phyloP scores from a whole-genome alignment of 2,113 vertebrate genomes.

The Hemibates koningsi region DNA sequence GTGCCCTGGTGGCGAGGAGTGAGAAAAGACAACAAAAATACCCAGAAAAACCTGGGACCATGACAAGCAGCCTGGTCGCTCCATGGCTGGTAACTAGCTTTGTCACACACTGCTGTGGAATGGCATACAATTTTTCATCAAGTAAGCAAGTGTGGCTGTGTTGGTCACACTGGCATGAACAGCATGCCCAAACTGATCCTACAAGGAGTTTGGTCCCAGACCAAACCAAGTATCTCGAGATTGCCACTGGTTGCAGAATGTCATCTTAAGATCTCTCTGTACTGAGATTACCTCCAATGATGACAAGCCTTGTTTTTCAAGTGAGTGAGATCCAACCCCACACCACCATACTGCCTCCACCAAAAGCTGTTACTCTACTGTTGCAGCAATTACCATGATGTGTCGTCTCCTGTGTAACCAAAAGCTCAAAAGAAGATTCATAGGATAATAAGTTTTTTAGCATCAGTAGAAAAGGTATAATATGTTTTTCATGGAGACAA shows the following conservation, averaged over 20 bases:
- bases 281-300: not conserved
- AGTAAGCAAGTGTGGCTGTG: not conserved
- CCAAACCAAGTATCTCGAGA: not conserved
- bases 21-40: not conserved
- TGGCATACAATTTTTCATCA: not conserved
- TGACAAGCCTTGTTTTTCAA: not conserved
- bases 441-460: not conserved
- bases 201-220: not conserved
- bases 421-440: not conserved
- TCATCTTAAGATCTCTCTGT: not conserved
- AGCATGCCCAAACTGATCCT: not conserved
- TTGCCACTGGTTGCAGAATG: not conserved
- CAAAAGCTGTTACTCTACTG: not conserved
- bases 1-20: not conserved
- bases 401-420: not conserved
- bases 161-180: not conserved
- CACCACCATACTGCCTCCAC: not conserved
- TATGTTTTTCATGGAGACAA: not conserved
- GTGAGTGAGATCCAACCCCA: not conserved
- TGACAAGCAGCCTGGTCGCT: not conserved
- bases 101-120: not conserved
- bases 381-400: not conserved
- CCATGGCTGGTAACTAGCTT: not conserved
- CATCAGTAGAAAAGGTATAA: not conserved
- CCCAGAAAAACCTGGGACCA: not conserved